Conservation (phyloP, 1,140 invertebrate genomes). For the Danaus melanippus region DNA sequence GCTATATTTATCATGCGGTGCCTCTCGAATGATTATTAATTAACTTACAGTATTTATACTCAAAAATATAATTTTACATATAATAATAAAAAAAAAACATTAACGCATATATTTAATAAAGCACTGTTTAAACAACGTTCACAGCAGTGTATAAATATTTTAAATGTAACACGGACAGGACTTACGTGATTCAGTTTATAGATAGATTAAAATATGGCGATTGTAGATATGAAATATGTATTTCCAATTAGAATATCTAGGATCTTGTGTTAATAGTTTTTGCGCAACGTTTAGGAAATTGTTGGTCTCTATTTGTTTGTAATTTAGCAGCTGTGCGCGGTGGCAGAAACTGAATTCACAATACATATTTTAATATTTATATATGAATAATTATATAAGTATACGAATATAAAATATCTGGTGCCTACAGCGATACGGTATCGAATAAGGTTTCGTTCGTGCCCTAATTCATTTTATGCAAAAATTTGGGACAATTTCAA, state of each 20-base stretch:
- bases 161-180: not conserved
- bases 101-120: not conserved
- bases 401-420: too few relatives aligned
- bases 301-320: slow-evolving; percentile 19
- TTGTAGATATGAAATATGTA: slow-evolving; percentile 31
- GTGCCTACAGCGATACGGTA: too few relatives aligned
- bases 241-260: slow-evolving; percentile 30
- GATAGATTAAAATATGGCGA: slow-evolving; percentile 9
- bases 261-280: slow-evolving; percentile 28
- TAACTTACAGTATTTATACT: too few relatives aligned
- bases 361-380: too few relatives aligned
- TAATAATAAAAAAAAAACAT: not conserved
- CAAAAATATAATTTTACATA: not conserved
- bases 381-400: too few relatives aligned
- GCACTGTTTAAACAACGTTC: not conserved
- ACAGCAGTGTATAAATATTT: slow-evolving; percentile 2
- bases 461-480: too few relatives aligned
- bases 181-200: too few relatives aligned
- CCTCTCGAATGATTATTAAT: too few relatives aligned
- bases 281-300: slow-evolving; percentile 24
- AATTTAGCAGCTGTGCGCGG: slow-evolving; percentile 19
- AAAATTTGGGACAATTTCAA: too few relatives aligned
- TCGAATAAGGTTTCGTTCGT: too few relatives aligned
- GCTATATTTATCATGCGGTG: too few relatives aligned
- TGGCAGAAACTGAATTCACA: not conserved